These are phyloP conservation scores for Cydia pomonella DNA, from an alignment of 1,140 invertebrate genomes.

Conservation along the genomic window DNA sequence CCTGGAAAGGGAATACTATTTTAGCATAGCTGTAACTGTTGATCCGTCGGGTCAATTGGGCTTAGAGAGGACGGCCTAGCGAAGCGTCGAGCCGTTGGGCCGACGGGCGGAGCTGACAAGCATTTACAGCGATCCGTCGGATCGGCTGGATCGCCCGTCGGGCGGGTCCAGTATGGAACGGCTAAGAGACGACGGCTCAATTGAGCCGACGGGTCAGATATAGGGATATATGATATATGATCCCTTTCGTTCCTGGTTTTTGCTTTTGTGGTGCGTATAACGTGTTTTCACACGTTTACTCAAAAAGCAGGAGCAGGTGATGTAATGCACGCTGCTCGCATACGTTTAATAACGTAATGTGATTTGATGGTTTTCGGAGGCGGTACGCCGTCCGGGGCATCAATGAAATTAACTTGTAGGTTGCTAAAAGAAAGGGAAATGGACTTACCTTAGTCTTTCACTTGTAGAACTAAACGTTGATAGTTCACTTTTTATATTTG, in stretches of 20 bases:
- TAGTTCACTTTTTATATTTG: neutral
- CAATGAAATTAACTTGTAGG: neutral
- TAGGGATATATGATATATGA: neutral
- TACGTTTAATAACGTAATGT: neutral
- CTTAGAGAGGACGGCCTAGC: neutral
- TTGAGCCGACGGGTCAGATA: neutral
- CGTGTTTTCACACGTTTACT: neutral
- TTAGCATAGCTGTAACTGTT: neutral
- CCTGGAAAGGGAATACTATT: neutral
- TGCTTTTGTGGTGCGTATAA: neutral
- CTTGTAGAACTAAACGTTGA: slow-evolving; percentile 1
- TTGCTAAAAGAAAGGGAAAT: neutral
- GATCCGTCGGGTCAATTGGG: too few species aligned
- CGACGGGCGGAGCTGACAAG: too few species aligned
- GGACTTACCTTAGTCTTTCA: neutral
- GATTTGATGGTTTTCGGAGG: neutral
- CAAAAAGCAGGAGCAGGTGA: neutral
- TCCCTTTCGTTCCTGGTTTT: neutral
- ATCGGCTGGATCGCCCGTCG: neutral
- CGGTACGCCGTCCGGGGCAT: neutral
- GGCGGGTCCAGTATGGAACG: neutral
- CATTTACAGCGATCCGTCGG: too few species aligned
- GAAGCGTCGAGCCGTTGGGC: too few species aligned
- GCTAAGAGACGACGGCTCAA: neutral
- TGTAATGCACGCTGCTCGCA: slow-evolving; percentile 4